Evolutionary conservation across 2,888 invertebrate species (phyloP).

Genomic region (Coelopa pilipes): DNA sequence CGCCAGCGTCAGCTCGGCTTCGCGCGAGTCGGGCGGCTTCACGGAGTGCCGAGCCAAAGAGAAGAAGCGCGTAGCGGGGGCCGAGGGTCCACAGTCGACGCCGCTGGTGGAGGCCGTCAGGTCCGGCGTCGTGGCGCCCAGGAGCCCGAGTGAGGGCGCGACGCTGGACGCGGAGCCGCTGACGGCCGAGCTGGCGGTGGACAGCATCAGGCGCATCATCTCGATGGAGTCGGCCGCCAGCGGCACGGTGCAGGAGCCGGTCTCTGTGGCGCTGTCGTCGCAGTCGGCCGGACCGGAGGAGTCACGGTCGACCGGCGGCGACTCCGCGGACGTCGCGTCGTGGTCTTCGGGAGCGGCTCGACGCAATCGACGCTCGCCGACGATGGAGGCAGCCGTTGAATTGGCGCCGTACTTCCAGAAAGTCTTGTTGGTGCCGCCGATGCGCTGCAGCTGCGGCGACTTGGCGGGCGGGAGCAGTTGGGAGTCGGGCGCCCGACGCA

Average conservation of each 20-base stretch:
- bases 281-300: conserved; percentile 43
- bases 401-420: conserved; percentile 62
- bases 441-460: conserved; percentile 52
- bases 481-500: too few species aligned
- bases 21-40: conserved; percentile 40
- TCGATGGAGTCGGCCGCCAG: conserved; percentile 60
- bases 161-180: conserved; percentile 33
- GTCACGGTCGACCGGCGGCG: conserved; percentile 37
- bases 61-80: conserved; percentile 35
- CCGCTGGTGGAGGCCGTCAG: conserved; percentile 1
- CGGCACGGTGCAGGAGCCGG: conserved; percentile 64
- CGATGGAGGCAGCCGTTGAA: conserved; percentile 61
- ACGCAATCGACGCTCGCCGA: conserved; percentile 50
- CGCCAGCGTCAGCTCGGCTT: conserved; percentile 25
- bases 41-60: conserved; percentile 31
- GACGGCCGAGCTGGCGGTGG: conserved; percentile 61
- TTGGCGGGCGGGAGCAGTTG: not conserved
- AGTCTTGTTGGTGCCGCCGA: conserved; percentile 60
- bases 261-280: conserved; percentile 60
- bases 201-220: conserved; percentile 62
- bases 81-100: conserved; percentile 39
- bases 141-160: not conserved
- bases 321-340: conserved; percentile 40
- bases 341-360: conserved; percentile 47
- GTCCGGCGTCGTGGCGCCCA: not conserved